A percentile compares a stretch with the other conserved stretches of the same genome.
phyloP scores from a whole-genome alignment of 1,140 invertebrate genomes.

The Trissolcus basalis region DNA sequence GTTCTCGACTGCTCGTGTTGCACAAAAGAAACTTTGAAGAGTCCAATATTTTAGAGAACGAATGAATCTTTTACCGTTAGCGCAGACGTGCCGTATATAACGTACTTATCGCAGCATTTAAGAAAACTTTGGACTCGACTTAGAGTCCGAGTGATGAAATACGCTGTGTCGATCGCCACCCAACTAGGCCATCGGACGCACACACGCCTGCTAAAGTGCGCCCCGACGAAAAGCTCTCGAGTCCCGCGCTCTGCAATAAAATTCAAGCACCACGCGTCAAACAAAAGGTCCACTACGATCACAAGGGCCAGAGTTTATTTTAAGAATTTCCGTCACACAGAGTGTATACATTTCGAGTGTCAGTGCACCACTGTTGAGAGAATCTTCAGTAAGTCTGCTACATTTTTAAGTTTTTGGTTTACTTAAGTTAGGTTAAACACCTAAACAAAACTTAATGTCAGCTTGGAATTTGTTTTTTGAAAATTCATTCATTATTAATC shows the following conservation, averaged over 20 bases:
- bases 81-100: conserved; percentile 48
- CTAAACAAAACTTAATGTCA: too few species aligned
- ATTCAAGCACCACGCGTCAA: conserved; percentile 33
- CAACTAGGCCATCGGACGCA: conserved; percentile 33
- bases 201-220: conserved; percentile 16
- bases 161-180: conserved; percentile 26
- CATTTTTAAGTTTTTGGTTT: too few species aligned
- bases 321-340: conserved; percentile 47
- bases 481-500: too few species aligned
- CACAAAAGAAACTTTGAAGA: conserved; percentile 45
- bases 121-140: conserved; percentile 49
- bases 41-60: conserved; percentile 32
- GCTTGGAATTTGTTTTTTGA: too few species aligned
- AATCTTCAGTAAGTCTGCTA: conserved; percentile 21
- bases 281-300: conserved; percentile 46
- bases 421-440: too few species aligned
- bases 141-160: conserved; percentile 40
- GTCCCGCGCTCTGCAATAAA: conserved; percentile 23
- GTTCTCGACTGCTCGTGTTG: conserved; percentile 22
- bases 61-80: conserved; percentile 45
- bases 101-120: conserved; percentile 55
- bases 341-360: conserved; percentile 42
- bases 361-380: conserved; percentile 23
- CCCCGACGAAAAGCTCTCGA: conserved; percentile 46
- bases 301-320: conserved; percentile 51